A percentile compares a stretch with the other conserved stretches of the same genome.
Evolutionary conservation across 2,888 invertebrate species (phyloP).

Genomic region (Athalia circularis): DNA sequence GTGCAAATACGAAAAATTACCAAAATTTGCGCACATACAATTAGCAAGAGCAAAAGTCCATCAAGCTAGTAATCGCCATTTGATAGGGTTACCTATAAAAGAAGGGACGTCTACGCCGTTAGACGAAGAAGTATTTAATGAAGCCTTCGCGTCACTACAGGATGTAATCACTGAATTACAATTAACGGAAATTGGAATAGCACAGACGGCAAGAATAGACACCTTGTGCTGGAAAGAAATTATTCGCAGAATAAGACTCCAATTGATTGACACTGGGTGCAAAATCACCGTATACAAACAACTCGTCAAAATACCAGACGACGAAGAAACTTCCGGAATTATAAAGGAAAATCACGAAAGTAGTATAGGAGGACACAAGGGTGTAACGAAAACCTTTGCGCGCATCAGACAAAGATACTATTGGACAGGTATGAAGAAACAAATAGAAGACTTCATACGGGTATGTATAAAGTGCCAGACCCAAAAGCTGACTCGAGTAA

Average conservation of each 20-base stretch:
- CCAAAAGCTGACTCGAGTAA: conserved; percentile 46
- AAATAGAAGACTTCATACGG: conserved; percentile 38
- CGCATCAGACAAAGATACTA: conserved; percentile 38
- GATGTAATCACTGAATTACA: conserved; percentile 1
- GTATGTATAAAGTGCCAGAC: conserved; percentile 45
- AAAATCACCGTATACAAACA: conserved; percentile 44
- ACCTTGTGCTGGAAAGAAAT: conserved; percentile 34
- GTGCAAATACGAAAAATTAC: not conserved
- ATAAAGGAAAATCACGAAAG: conserved; percentile 32
- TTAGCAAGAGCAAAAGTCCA: conserved; percentile 1
- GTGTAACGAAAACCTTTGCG: conserved; percentile 44
- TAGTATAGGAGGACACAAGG: conserved; percentile 48
- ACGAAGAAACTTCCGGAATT: conserved; percentile 14
- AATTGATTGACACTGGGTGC: not conserved
- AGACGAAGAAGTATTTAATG: not conserved
- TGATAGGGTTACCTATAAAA: not conserved
- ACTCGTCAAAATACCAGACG: conserved; percentile 13
- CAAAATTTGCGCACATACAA: not conserved
- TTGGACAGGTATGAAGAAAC: conserved; percentile 36
- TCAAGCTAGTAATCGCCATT: not conserved
- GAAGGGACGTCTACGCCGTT: not conserved
- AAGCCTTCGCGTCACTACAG: not conserved
- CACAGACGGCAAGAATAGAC: conserved; percentile 34
- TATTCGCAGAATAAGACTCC: not conserved
- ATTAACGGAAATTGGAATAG: conserved; percentile 9